Evolutionary conservation across 2,888 invertebrate genomes (phyloP).

Genomic region (Mesochorus sp.): DNA sequence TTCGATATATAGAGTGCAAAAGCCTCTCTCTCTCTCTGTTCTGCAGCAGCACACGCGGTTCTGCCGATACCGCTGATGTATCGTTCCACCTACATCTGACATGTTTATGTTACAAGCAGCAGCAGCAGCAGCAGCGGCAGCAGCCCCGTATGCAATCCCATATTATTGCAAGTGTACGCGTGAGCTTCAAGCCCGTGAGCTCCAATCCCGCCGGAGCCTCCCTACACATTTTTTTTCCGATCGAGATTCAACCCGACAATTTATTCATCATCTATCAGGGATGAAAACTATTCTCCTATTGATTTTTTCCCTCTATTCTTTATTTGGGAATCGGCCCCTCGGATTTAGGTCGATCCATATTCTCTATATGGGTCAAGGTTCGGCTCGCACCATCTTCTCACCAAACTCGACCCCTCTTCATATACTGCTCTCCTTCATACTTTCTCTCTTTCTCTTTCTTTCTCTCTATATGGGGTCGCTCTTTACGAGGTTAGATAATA

Average conservation of each 20-base stretch:
- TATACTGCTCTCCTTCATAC: no score
- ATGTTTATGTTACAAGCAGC: slow-evolving; percentile 59
- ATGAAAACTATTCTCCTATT: no score
- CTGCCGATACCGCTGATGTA: slow-evolving; percentile 64
- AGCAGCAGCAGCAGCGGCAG: not conserved
- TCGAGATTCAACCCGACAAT: no score
- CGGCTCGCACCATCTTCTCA: slow-evolving; percentile 29
- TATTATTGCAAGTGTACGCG: not conserved
- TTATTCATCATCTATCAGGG: slow-evolving; percentile 4
- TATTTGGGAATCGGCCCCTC: slow-evolving; percentile 31
- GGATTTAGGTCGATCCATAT: slow-evolving; percentile 54
- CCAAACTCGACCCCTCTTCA: no score
- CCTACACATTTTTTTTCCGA: no score
- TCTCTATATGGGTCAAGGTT: slow-evolving; percentile 58
- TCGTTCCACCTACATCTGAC: slow-evolving; percentile 60
- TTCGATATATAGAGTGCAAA: no score
- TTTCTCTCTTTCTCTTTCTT: no score
- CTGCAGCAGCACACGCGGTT: slow-evolving; percentile 47
- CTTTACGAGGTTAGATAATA: no score
- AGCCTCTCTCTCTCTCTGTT: no score
- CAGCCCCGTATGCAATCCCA: not conserved
- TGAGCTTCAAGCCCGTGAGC: no score
- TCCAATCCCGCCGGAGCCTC: no score
- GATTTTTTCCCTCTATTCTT: slow-evolving; percentile 22
- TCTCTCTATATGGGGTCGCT: no score